Conservation (phyloP, 2,113 vertebrate genomes). For the Grantiella picta region DNA sequence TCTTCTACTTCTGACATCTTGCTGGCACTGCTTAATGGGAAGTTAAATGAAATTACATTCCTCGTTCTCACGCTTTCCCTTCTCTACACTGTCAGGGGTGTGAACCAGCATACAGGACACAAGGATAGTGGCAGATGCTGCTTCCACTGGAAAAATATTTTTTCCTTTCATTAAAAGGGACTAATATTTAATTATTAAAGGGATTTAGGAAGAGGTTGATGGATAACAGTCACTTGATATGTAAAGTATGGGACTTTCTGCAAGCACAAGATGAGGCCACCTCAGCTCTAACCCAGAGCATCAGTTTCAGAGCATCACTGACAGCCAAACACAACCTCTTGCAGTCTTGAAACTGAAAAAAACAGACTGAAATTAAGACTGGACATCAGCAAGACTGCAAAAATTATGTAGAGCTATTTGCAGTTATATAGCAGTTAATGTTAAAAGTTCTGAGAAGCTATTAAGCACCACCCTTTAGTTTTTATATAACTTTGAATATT, state of each 20-base stretch:
- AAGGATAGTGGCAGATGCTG: neutral
- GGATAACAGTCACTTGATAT: neutral
- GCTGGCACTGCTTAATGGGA: neutral
- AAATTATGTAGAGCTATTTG: neutral
- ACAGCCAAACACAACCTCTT: neutral
- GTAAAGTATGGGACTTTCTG: neutral
- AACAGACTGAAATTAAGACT: neutral
- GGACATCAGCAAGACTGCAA: neutral
- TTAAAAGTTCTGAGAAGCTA: neutral
- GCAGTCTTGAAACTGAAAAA: neutral
- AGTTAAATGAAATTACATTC: neutral
- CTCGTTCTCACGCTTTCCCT: neutral
- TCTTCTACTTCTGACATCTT: neutral
- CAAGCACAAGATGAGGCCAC: too few species aligned
- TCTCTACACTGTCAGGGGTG: rapidly evolving
- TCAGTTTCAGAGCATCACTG: neutral
- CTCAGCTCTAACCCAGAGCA: neutral
- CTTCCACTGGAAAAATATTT: neutral
- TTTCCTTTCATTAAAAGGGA: neutral
- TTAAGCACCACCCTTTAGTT: neutral
- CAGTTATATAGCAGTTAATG: neutral
- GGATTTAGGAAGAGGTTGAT: neutral
- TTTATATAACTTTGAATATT: neutral
- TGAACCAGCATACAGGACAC: neutral
- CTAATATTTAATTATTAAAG: neutral